Evolutionary conservation across 2,113 vertebrate genomes (phyloP), one percentile per base, ranked within the genome.

Genomic region (Limnothrissa miodon): DNA sequence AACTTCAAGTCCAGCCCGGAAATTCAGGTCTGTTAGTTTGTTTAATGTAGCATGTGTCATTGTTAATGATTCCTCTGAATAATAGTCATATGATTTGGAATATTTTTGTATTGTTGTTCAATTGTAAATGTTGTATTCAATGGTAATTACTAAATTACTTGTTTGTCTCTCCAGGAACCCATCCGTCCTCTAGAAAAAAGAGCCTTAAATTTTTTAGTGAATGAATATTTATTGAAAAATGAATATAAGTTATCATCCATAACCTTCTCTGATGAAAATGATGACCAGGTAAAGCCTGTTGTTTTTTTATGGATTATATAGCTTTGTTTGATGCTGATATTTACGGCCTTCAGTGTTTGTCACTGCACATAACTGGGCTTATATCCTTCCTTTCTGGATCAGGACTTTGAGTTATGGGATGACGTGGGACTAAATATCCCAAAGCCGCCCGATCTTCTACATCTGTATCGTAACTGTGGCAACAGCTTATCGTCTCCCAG

Each of bases 351-450:
- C 29, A 4, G 36, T 45, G 33, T 13, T 4, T 15, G 1, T 36
- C 2, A 10, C 36, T 33, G 29, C 25, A 59, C 56, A 11, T 74
- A 15, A 17, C 66, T 13, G 4, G 15, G 4, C 33, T 17, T 36
- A 2, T 17, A 42, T 42, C 42, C 66, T 36, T 33, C 17, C 10
- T 3, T 45, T 82, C 36, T 66, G 33, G 53, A 19, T n/a, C 90
- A 99, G 98, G 98, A 99, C 94, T 99, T 99, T 94, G 98, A 99
- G 90, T 90, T 99, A 85, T 99, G 98, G 98, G 98, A 99, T 90
- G 98, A 99, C 82, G 98, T 99, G 84, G 98, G 98, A 56, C 93
- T 99, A 89, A 99, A 99, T 92, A 98, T 97, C 91, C 97, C 98
- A 9, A 99, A 99, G 89, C 98, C 98, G 53, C 97, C 97, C 51